These are phyloP conservation scores for Cossypha heuglini DNA, from an alignment of 2,797 vertebrate genomes.

Conservation along the genomic window DNA sequence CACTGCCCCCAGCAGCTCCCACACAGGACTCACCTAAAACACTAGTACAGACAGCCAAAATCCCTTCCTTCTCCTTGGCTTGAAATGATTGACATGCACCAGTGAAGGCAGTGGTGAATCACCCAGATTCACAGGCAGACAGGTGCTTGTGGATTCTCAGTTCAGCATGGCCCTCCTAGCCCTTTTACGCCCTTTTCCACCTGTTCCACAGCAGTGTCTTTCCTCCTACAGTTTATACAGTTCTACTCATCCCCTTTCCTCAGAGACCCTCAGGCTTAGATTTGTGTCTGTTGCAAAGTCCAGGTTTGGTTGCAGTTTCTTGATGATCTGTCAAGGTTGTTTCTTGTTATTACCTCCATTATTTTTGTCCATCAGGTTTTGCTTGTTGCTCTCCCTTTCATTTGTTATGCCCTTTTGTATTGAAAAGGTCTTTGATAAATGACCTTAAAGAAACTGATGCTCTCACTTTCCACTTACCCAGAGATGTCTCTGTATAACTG, in stretches of 20 bases:
- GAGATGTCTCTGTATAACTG: neutral
- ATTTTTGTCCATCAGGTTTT: neutral
- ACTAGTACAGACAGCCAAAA: neutral
- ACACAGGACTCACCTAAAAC: neutral
- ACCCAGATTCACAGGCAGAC: neutral
- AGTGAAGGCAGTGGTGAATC: neutral
- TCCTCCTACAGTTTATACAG: neutral
- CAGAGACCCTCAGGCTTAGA: neutral
- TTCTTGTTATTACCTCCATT: neutral
- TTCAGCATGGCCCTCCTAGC: neutral
- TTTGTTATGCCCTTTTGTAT: neutral
- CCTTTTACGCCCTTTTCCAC: neutral
- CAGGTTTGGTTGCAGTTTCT: neutral
- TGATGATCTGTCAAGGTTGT: neutral
- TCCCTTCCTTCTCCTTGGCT: neutral
- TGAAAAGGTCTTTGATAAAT: neutral
- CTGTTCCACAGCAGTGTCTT: neutral
- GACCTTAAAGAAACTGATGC: neutral
- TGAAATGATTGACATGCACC: neutral
- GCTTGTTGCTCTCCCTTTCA: neutral
- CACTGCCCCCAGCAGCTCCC: neutral
- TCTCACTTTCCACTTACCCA: neutral
- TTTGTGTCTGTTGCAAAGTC: neutral
- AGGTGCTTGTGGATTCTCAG: accelerated
- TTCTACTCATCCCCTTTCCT: neutral